Base-by-base conservation (phyloP, 1,140 invertebrate genomes). In the Batillaria attramentaria region DNA sequence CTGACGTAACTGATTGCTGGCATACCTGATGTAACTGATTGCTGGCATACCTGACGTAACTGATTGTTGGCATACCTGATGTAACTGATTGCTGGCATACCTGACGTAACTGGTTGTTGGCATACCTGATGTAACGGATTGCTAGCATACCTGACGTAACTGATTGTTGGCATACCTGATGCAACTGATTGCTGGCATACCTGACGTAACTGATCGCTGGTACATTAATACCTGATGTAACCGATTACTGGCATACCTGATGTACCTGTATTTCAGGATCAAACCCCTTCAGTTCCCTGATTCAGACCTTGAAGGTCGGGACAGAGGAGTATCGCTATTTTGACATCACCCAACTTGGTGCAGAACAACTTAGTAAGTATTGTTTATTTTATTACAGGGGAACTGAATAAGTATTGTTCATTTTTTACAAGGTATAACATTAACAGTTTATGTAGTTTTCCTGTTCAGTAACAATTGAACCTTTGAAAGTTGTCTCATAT, bases 321-420 rank as follows among this genome's bases (percentile, higher is more conserved):
- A 94, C 93, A 0, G 93, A 94, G 65, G 90, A 93, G 2, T 96
- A 93, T 85, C 93, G 94, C 78, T 97, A 95, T 87, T 97, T 93
- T 91, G 95, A 97, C 91, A 84, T 97, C 42, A 86, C 93, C 84
- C 91, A 65, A 91, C 95, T 88, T 93, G 94, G 86, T 41, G 90
- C 91, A 78, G 88, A 92, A 78, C 93, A 95, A 92, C 97, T 96
- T 93, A 94, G 96, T 97, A 93, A 94, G 92, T 88, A 0, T 33
- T 50, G 20, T n/a, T 5, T 39, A 54, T 2, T 79, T 37, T 39
- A 5, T 62, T 18, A 8, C 20, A 41, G 42, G 33, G n/a, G 35
- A 16, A 18, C 5, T 69, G 31, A 65, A 16, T 65, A 16, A 66
- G 16, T 66, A 13, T 66, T 66, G 18, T 66, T 66, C 13, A 20